Percentiles rank a stretch among this genome's conserved stretches.
These are phyloP conservation scores for Podotricha telesiphe DNA, from an alignment of 2,888 invertebrate species.

Conservation along the genomic window DNA sequence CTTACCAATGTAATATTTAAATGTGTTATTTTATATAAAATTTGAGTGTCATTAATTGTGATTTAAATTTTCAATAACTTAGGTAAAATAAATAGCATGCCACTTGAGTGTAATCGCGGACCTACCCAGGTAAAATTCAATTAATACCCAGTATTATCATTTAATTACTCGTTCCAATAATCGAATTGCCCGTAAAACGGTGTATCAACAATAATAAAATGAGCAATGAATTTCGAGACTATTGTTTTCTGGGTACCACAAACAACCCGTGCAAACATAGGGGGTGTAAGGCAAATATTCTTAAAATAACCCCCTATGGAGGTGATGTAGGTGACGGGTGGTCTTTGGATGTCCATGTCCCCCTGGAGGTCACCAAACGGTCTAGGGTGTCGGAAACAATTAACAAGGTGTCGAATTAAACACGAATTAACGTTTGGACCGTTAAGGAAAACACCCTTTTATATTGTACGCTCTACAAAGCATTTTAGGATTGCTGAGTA, in stretches of 20 bases:
- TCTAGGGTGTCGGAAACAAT: constrained; percentile 81
- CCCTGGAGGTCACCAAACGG: constrained; percentile 79
- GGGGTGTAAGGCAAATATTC: constrained; percentile 80
- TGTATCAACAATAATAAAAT: constrained; percentile 83
- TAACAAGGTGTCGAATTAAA: constrained; percentile 85
- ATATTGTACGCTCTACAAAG: constrained; percentile 80
- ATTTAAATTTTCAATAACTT: constrained; percentile 45
- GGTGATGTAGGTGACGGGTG: constrained; percentile 54
- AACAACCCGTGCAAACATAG: constrained; percentile 81
- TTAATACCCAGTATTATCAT: constrained; percentile 82
- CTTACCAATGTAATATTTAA: background rate
- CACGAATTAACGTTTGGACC: constrained; percentile 81
- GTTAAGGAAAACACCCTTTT: constrained; percentile 82
- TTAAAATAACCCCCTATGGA: constrained; percentile 77
- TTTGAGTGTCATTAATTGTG: constrained; percentile 26
- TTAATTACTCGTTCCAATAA: constrained; percentile 82
- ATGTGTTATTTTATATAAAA: background rate
- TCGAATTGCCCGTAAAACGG: constrained; percentile 82
- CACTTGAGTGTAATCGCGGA: constrained; percentile 62
- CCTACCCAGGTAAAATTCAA: constrained; percentile 76
- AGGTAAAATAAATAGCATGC: constrained; percentile 52
- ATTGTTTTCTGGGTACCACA: constrained; percentile 83
- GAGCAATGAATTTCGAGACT: constrained; percentile 83
- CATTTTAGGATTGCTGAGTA: constrained; percentile 81
- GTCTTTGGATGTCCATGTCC: constrained; percentile 67